phyloP scores from a whole-genome alignment of 2,113 vertebrate genomes.

The Uria aalge region DNA sequence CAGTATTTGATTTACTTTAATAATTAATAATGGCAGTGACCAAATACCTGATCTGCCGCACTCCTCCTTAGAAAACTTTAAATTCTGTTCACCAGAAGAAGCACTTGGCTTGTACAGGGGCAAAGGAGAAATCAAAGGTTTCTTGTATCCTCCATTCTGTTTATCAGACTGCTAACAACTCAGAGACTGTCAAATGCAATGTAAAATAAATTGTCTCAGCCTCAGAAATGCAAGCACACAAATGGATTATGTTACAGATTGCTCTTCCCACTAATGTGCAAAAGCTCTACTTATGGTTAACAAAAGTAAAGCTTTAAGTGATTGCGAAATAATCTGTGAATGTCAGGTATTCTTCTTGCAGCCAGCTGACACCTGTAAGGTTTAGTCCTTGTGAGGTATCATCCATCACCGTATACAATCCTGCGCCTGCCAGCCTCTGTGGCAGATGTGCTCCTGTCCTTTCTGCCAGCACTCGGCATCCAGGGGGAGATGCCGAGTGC shows the following conservation, averaged over 20 bases:
- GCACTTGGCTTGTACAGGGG: neutral
- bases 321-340: neutral
- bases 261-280: neutral
- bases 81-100: neutral
- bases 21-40: neutral
- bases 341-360: neutral
- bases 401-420: neutral
- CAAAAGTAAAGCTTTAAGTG: neutral
- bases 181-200: neutral
- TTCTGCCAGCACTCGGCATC: rapidly evolving
- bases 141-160: neutral
- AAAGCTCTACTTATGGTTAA: rapidly evolving
- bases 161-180: neutral
- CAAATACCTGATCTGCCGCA: neutral
- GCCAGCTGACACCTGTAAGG: neutral
- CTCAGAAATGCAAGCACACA: neutral
- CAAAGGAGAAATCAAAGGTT: neutral
- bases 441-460: neutral
- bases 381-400: neutral
- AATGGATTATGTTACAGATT: neutral
- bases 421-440: neutral
- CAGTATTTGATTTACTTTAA: neutral
- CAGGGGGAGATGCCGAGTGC: rapidly evolving
- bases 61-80: neutral
- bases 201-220: neutral